Evolutionary conservation across 2,113 vertebrate species (phyloP).

Genomic region (Microcebus lehilahytsara): DNA sequence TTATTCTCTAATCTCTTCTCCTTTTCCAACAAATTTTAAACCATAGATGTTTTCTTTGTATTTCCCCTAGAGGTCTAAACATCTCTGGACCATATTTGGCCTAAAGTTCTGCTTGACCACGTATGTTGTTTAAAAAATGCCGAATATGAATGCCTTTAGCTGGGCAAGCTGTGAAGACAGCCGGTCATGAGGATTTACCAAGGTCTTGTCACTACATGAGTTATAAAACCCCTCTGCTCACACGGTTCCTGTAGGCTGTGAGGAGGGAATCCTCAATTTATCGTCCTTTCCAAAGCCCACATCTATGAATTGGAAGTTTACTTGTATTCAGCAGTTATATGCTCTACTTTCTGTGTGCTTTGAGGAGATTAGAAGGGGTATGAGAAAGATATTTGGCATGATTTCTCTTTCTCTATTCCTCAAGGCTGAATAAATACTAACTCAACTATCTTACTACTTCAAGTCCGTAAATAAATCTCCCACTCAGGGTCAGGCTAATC

Average conservation of each 20-base stretch:
- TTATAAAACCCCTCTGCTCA: neutral
- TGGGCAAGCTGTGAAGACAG: neutral
- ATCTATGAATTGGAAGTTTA: no score
- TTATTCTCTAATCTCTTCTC: neutral
- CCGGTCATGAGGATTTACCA: neutral
- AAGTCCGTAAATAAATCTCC: neutral
- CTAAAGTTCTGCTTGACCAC: neutral
- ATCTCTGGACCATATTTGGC: neutral
- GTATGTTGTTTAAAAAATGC: neutral
- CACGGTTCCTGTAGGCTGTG: accelerated
- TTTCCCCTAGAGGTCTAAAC: neutral
- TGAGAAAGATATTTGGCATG: neutral
- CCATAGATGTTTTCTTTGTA: neutral
- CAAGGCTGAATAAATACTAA: conserved; percentile 34
- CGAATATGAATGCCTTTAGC: neutral
- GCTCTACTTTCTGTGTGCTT: neutral
- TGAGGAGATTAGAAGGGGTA: neutral
- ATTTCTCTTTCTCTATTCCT: neutral
- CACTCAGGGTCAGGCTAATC: neutral
- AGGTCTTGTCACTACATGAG: neutral
- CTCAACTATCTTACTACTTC: neutral
- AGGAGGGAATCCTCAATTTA: neutral
- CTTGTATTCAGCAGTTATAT: neutral
- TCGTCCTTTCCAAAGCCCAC: neutral
- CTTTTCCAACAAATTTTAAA: neutral